Conservation (phyloP, 2,888 invertebrate genomes). For the Slavum lentiscoides region DNA sequence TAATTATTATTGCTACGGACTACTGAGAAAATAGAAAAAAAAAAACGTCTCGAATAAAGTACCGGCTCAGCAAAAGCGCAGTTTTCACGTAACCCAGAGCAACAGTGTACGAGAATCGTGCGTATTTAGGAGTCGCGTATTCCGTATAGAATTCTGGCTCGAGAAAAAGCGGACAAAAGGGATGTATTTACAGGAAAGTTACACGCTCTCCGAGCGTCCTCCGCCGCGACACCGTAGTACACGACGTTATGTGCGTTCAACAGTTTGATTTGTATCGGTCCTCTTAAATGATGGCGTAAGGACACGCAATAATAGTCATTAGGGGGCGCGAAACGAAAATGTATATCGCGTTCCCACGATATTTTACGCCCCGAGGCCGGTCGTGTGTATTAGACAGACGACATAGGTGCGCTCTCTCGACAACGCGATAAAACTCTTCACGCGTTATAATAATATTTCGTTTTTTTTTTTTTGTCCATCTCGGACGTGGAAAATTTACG, state of each 20-base stretch:
- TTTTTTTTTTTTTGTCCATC: too few relatives aligned
- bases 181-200: background rate
- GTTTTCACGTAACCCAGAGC: too few relatives aligned
- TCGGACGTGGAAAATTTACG: slow-evolving; percentile 33
- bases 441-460: background rate
- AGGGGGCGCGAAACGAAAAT: slow-evolving; percentile 2
- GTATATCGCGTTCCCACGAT: slow-evolving; percentile 31
- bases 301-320: slow-evolving; percentile 37
- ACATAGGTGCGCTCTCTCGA: background rate
- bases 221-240: background rate
- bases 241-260: background rate
- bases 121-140: too few relatives aligned
- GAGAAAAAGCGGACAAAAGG: too few relatives aligned
- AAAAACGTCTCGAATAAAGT: too few relatives aligned
- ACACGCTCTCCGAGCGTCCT: background rate
- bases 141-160: too few relatives aligned
- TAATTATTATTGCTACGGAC: too few relatives aligned
- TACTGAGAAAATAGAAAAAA: too few relatives aligned
- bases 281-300: slow-evolving; percentile 37
- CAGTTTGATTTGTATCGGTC: slow-evolving; percentile 39
- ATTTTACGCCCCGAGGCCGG: slow-evolving; percentile 14
- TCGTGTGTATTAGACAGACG: too few relatives aligned
- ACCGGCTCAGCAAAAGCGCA: too few relatives aligned
- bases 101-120: too few relatives aligned
- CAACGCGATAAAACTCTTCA: slow-evolving; percentile 13